phyloP scores from a whole-genome alignment of 2,888 invertebrate species.

The Bombylius discolor region DNA sequence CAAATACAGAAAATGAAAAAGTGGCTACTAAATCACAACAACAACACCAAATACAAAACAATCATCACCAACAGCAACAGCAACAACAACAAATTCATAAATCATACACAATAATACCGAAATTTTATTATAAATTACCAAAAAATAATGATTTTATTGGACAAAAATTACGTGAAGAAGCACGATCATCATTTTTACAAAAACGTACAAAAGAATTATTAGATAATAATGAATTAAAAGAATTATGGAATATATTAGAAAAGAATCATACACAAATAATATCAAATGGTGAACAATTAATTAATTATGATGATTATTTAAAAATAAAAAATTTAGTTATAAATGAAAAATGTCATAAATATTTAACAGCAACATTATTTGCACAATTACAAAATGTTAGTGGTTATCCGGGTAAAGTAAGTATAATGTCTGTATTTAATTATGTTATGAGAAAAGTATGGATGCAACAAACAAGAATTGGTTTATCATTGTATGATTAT shows the following conservation, averaged over 20 bases:
- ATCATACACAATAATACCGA: constrained; percentile 49
- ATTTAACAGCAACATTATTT: constrained; percentile 77
- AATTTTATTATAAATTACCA: constrained; percentile 65
- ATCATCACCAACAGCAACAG: neutral
- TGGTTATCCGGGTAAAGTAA: constrained; percentile 65
- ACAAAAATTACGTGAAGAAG: constrained; percentile 76
- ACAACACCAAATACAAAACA: neutral
- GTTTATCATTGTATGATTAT: constrained; percentile 54
- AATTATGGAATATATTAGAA: constrained; percentile 72
- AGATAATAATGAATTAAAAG: constrained; percentile 75
- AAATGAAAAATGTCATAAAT: constrained; percentile 59
- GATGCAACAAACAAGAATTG: constrained; percentile 37
- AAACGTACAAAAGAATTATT: constrained; percentile 70
- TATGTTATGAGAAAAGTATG: constrained; percentile 92
- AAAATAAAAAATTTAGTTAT: constrained; percentile 57
- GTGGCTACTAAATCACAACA: neutral
- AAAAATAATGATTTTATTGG: constrained; percentile 44
- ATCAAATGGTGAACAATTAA: constrained; percentile 64
- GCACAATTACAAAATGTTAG: constrained; percentile 78
- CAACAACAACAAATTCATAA: constrained; percentile 14
- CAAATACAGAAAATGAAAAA: too few species aligned
- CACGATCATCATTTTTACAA: constrained; percentile 75
- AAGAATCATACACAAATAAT: constrained; percentile 64
- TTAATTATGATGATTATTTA: constrained; percentile 74
- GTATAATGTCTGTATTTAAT: constrained; percentile 82